Evolutionary conservation across 2,888 invertebrate genomes (phyloP).

Genomic region (Cyrtodaria siliqua): DNA sequence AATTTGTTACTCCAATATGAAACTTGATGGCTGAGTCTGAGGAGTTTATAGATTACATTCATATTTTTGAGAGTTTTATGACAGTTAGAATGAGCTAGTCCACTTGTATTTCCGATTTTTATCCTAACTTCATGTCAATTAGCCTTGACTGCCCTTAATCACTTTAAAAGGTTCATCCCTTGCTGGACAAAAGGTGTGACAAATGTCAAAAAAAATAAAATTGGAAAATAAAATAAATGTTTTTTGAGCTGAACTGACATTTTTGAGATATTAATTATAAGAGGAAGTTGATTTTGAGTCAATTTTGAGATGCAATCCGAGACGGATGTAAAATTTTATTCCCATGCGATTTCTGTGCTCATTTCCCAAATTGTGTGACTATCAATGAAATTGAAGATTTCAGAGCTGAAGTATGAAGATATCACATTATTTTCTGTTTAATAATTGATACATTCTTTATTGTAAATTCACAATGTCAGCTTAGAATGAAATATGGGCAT

Average conservation of each 20-base stretch:
- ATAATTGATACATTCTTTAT: constrained; percentile 57
- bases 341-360: constrained; percentile 29
- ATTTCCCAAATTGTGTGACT: constrained; percentile 11
- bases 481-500: constrained; percentile 33
- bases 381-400: constrained; percentile 17
- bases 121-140: constrained; percentile 1
- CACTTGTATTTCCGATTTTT: constrained; percentile 43
- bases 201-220: constrained; percentile 18
- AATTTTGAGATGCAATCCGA: constrained; percentile 10
- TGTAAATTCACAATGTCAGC: constrained; percentile 40
- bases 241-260: constrained; percentile 17
- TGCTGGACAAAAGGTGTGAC: constrained; percentile 6
- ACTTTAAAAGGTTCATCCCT: no score
- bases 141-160: neutral
- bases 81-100: no score
- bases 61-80: no score
- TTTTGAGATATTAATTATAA: constrained; percentile 47
- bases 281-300: constrained; percentile 34
- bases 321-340: constrained; percentile 20
- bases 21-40: no score
- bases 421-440: constrained; percentile 56
- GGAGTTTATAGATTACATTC: no score
- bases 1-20: no score
- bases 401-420: constrained; percentile 6
- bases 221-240: constrained; percentile 34